These are phyloP conservation scores for Mastacembelus armatus DNA, from an alignment of 2,797 vertebrate species.

Conservation along the genomic window DNA sequence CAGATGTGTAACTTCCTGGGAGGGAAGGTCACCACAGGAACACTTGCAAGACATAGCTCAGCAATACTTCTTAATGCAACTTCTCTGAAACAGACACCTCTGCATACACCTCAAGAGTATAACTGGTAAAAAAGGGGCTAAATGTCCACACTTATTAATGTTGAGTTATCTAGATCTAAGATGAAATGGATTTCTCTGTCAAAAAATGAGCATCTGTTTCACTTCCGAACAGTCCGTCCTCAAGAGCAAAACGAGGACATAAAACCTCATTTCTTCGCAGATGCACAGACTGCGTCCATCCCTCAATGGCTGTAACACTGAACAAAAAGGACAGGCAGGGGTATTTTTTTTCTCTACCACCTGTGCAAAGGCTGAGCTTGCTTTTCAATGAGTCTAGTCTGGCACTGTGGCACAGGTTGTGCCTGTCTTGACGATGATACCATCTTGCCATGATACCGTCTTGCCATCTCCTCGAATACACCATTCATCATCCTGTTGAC, in stretches of 20 bases:
- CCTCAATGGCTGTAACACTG: neutral
- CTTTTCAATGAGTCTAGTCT: slow-evolving; percentile 19
- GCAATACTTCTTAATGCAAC: neutral
- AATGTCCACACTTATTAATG: slow-evolving; percentile 6
- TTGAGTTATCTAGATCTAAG: neutral
- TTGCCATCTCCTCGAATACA: slow-evolving; percentile 7
- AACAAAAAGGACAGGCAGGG: neutral
- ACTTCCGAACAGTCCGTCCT: slow-evolving; percentile 24
- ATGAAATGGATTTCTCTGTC: slow-evolving; percentile 6
- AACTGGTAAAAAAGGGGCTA: slow-evolving; percentile 1
- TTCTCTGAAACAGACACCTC: neutral
- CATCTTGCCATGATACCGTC: slow-evolving; percentile 40
- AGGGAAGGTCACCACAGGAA: slow-evolving; percentile 37
- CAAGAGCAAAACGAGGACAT: slow-evolving; percentile 12
- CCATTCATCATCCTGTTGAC: slow-evolving; percentile 54
- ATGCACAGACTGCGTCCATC: neutral
- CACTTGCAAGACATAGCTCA: no score
- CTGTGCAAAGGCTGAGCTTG: slow-evolving; percentile 10
- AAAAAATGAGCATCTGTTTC: slow-evolving; percentile 28
- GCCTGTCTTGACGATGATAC: slow-evolving; percentile 36
- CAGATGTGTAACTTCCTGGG: slow-evolving; percentile 41
- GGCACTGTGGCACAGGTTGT: slow-evolving; percentile 21
- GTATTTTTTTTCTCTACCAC: neutral
- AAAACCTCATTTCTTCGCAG: slow-evolving; percentile 6
- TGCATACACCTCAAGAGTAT: slow-evolving; percentile 7